Evolutionary conservation across 2,113 vertebrate species (phyloP), one percentile per base, ranked within the genome.

Genomic region (Uria aalge): DNA sequence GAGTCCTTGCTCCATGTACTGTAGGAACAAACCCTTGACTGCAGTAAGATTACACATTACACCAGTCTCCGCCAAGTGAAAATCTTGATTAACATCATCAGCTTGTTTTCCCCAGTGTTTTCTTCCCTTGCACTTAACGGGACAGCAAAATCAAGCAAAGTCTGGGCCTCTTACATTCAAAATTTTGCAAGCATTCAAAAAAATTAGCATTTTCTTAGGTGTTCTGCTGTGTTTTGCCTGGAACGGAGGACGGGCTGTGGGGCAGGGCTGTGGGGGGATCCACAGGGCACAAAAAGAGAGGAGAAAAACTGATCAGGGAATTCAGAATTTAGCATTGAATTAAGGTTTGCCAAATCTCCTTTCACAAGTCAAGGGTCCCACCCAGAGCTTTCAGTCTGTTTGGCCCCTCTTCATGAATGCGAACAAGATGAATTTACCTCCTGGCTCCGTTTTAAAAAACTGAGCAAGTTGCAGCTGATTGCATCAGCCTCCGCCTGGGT

Each of bases 401-500:
- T 93, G 47, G 55, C 55, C n/a, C 86, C 34, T 81, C 21, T 90
- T 77, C 48, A 29, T 47, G 43, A 77, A 77, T 15, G 36, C 6
- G 24, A 86, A 77, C 5, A 15, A 86, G 72, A 84, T 41, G 1
- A 78, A 73, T 84, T 88, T 89, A 89, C 47, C 18, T 94, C 52
- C 56, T 92, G 88, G 88, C 76, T 96, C 36, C 0, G 1, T 60
- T 92, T 53, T 53, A 47, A 81, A 88, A 79, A 74, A 8, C 32
- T 29, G 85, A 92, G 60, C 48, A 73, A 89, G 73, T 94, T 96
- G 77, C 88, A 94, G 62, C 5, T 0, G 19, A 87, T 92, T 96
- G 86, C 95, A 95, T 96, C 95, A 94, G 91, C 80, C 72, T 72
- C 72, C 74, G 75, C 72, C 83, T 87, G 50, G 7, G 12, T 64